Base-by-base conservation (phyloP, 1,140 invertebrate species). In the Aphaenogaster floridana region DNA sequence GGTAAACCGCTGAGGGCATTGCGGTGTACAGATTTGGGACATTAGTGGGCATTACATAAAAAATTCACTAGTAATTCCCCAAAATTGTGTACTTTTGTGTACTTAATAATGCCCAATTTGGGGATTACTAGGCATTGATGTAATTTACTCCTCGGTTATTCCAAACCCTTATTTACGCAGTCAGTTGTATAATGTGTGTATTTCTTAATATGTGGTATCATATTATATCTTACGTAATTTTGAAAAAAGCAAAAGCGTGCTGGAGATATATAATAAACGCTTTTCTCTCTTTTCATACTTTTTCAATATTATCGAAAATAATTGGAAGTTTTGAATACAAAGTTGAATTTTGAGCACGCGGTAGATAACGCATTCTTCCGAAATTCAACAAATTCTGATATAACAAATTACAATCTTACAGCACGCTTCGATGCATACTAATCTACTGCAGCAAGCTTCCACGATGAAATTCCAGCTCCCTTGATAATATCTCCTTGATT, bases 311-410 rank as follows among this genome's bases (percentile, higher is more conserved):
- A 39, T 52, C 13, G 8, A 69, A 81, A 54, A 57, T 81, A 57
- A 69, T 57, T 81, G 36, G 5, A 69, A 71, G 8, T 57, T 69
- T 81, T 34, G 3, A 21, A 13, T 42, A 34, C 8, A 57, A 4
- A 13, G 1, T 8, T 69, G 13, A 81, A 69, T 13, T 69, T 54
- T 0, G 3, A 54, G 34, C 63, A 42, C 8, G 34, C n/a, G 48
- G 4, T 48, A 36, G 59, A 52, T 39, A 68, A 68, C 13, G 13
- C 63, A 69, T 69, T 54, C 48, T 54, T 42, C 13, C 15, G 8
- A 69, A 81, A 81, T 69, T 69, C 48, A 42, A 42, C 64, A 45
- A 54, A 69, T 69, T 81, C 64, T 81, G 5, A 39, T 71, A 71
- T 42, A 80, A 80, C n/a, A 64, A 36, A 54, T 79, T 64, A 48